A percentile compares a stretch with the other conserved stretches of the same genome.
Conservation (phyloP, 2,888 invertebrate species). For the Plagodis pulveraria region DNA sequence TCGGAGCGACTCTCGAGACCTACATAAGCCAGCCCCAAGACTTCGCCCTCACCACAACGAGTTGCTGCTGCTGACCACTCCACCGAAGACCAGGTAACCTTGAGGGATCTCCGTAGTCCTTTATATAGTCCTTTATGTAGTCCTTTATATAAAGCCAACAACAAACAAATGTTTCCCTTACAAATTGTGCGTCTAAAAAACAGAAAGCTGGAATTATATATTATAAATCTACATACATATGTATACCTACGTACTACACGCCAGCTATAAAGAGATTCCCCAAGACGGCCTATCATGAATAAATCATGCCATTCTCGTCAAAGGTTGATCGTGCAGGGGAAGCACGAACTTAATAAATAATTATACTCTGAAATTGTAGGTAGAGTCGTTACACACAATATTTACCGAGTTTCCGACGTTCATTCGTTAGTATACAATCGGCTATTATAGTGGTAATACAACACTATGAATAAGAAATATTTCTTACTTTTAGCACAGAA, state of each 20-base stretch:
- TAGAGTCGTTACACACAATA: not conserved
- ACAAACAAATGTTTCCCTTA: no score
- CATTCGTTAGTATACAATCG: not conserved
- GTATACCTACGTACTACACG: constrained; percentile 22
- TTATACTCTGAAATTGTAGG: constrained; percentile 19
- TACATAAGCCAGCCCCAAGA: no score
- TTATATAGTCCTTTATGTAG: no score
- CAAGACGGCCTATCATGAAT: constrained; percentile 40
- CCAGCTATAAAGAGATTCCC: constrained; percentile 36
- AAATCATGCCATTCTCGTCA: constrained; percentile 39
- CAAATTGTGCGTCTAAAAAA: no score
- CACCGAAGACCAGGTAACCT: no score
- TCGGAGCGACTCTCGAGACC: no score
- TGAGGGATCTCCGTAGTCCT: no score
- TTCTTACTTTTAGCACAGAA: no score
- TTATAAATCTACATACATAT: not conserved
- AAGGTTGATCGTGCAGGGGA: constrained; percentile 37
- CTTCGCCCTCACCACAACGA: no score
- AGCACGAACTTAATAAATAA: constrained; percentile 45
- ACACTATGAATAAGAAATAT: not conserved
- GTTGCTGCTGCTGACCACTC: no score
- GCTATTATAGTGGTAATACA: not conserved
- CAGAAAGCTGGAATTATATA: not conserved
- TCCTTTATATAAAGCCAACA: no score
- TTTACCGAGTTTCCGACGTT: not conserved